Percentiles rank a stretch among this genome's conserved stretches.
These are phyloP conservation scores for Amblyraja radiata DNA, from an alignment of 2,797 vertebrate genomes.

Conservation along the genomic window DNA sequence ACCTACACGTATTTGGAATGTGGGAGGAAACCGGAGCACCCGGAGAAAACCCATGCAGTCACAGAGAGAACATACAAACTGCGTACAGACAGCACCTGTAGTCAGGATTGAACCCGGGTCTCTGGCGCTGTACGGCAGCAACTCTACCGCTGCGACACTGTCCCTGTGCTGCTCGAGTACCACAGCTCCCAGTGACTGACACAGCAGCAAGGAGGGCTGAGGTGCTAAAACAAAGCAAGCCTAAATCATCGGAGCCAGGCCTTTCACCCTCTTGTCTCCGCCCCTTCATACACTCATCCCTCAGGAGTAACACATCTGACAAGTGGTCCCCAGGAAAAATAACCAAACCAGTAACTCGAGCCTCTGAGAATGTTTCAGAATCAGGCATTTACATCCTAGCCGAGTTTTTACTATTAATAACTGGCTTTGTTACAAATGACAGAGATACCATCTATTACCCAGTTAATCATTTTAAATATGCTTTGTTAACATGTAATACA, in stretches of 20 bases:
- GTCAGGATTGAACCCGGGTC: too few relatives aligned
- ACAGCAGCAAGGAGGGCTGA: not conserved
- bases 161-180: not conserved
- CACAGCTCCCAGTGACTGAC: not conserved
- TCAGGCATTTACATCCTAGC: not conserved
- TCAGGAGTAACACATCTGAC: not conserved
- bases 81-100: too few relatives aligned
- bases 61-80: too few relatives aligned
- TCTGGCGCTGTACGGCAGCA: too few relatives aligned
- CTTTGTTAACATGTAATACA: not conserved
- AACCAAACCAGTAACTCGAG: not conserved
- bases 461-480: constrained; percentile 20
- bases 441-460: not conserved
- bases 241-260: not conserved
- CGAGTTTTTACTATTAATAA: constrained; percentile 18
- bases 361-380: constrained; percentile 20
- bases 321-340: not conserved
- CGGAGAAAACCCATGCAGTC: too few relatives aligned
- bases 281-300: constrained; percentile 3
- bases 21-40: too few relatives aligned
- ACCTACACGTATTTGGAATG: too few relatives aligned
- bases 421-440: constrained; percentile 1
- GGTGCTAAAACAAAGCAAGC: not conserved
- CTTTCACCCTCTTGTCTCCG: not conserved
- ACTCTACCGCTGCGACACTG: too few relatives aligned